Evolutionary conservation across 2,888 invertebrate species (phyloP), one percentile per base, ranked within the genome.

Genomic region (Coleophora flavipennella): DNA sequence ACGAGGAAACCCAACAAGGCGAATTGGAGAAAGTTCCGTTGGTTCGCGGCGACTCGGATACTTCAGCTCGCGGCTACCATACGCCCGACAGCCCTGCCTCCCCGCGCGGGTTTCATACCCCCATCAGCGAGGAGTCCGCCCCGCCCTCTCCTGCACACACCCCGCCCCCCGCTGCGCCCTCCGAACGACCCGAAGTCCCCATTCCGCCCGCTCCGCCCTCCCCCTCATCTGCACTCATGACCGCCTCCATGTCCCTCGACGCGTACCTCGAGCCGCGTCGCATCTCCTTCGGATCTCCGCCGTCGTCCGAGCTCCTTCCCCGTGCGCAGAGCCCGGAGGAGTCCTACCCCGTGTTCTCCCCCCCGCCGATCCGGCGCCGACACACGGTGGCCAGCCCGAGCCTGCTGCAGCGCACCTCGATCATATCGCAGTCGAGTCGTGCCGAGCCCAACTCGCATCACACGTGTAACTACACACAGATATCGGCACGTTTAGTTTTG

Each of bases 261-360:
- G 94, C 92, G 13, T 96, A 94, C 61, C 84, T 95, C 49, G 95
- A 96, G 58, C 93, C 93, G 0, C 90, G 92, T 20, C 87, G 93
- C 36, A 91, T 95, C 53, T 94, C 94, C 0, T 90, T 94, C 70
- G 90, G 90, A 55, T 92, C 93, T 7, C 92, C 93, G 9, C 90
- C 92, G 3, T 88, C 89, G 51, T 92, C 92, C 39, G 92, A 92
- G 48, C 72, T 91, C 33, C 85, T 89, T 51, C 87, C 88, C 13
- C 87, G 90, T 20, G 88, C 88, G 14, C 87, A 88, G 10, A 91
- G 90, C 40, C 91, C 91, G n/a, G 92, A 92, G 54, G 94, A 93
- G 50, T 92, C 92, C 46, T 93, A 92, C 62, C 93, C 93, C 3
- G 93, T 94, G 33, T 94, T 94, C 76, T 92, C 94, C 3, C 93